A percentile compares a stretch with the other conserved stretches of the same genome.
Evolutionary conservation across 2,888 invertebrate genomes (phyloP).

Genomic region (Blomia tropicalis): DNA sequence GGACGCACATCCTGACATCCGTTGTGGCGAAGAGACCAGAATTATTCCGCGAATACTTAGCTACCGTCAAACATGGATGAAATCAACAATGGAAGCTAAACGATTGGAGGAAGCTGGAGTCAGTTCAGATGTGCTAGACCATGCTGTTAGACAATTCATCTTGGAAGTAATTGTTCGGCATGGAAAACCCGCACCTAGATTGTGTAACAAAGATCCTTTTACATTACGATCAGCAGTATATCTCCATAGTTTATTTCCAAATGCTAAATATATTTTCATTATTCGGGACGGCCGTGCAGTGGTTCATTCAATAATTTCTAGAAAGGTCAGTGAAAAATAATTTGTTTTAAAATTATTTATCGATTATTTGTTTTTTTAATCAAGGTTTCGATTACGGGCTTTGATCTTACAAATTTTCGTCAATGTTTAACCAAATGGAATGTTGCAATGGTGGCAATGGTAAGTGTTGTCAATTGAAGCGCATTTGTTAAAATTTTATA

Average conservation of each 20-base stretch:
- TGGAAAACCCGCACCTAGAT: constrained; percentile 78
- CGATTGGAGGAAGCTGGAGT: constrained; percentile 86
- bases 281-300: constrained; percentile 94
- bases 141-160: constrained; percentile 90
- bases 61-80: constrained; percentile 85
- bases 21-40: constrained; percentile 91
- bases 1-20: constrained; percentile 89
- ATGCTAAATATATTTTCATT: constrained; percentile 94
- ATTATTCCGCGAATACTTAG: constrained; percentile 91
- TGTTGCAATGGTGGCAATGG: constrained; percentile 78
- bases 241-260: constrained; percentile 84
- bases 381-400: constrained; percentile 66
- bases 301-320: constrained; percentile 90
- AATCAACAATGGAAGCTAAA: constrained; percentile 75
- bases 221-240: constrained; percentile 91
- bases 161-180: constrained; percentile 83
- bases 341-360: neutral
- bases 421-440: constrained; percentile 96
- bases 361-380: constrained; percentile 20
- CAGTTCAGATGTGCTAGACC: constrained; percentile 71
- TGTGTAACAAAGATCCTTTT: constrained; percentile 98
- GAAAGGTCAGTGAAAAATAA: constrained; percentile 49
- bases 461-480: neutral
- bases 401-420: constrained; percentile 79
- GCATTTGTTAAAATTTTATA: neutral